A percentile compares a stretch with the other conserved stretches of the same genome.
phyloP scores from a whole-genome alignment of 2,113 vertebrate genomes.

The Numenius arquata region DNA sequence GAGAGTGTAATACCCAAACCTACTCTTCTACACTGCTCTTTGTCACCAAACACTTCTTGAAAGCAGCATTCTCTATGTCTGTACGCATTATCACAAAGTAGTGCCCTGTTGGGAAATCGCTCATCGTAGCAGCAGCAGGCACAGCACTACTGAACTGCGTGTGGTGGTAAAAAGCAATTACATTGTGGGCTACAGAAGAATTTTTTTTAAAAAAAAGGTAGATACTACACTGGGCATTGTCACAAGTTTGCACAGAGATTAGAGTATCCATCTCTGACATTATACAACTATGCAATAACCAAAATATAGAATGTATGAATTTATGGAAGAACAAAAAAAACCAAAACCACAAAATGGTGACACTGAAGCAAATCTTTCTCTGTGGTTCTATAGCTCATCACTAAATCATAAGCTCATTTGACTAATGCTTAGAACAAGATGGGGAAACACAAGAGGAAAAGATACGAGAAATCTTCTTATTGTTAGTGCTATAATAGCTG shows the following conservation, averaged over 20 bases:
- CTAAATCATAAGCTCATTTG: not conserved
- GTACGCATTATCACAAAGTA: not conserved
- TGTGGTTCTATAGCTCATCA: not conserved
- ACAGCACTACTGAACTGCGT: not conserved
- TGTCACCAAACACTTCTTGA: not conserved
- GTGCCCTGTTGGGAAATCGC: not conserved
- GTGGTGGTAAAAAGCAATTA: not conserved
- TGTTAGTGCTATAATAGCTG: not conserved
- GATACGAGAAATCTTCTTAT: not conserved
- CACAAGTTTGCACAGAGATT: not conserved
- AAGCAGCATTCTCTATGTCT: not conserved
- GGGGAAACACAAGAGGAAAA: not conserved
- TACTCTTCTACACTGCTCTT: not conserved
- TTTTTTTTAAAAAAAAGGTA: not conserved
- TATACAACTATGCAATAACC: not conserved
- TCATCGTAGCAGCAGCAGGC: not conserved
- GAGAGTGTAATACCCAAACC: not conserved
- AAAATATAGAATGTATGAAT: not conserved
- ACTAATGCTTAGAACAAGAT: not conserved
- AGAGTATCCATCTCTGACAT: not conserved
- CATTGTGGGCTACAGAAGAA: not conserved
- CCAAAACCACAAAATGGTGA: not conserved
- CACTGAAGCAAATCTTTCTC: not conserved
- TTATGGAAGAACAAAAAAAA: not conserved
- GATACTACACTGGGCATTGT: not conserved